phyloP scores from a whole-genome alignment of 2,797 vertebrate genomes.

The Halcyon chelicuti region DNA sequence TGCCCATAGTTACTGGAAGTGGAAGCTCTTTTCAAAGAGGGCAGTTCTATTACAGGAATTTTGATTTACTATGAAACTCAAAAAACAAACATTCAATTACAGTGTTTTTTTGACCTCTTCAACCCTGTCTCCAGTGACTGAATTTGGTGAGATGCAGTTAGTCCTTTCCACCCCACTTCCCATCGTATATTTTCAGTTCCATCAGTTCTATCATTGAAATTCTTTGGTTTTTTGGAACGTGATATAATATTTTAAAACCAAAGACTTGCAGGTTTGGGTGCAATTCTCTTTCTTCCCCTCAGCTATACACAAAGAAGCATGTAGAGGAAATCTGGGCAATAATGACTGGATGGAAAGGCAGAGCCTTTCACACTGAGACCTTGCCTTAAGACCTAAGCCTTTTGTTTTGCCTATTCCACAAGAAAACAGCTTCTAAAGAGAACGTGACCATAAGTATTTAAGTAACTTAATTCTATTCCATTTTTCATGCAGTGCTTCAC shows the following conservation, averaged over 20 bases:
- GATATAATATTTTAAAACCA: background rate
- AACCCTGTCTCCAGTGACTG: background rate
- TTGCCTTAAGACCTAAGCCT: background rate
- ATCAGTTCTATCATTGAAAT: background rate
- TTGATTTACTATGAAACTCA: background rate
- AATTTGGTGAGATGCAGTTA: background rate
- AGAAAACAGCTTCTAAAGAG: background rate
- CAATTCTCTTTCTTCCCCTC: background rate
- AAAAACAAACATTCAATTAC: background rate
- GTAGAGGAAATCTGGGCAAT: background rate
- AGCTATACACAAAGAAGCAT: background rate
- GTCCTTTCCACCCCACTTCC: background rate
- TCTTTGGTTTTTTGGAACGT: background rate
- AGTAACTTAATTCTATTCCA: background rate
- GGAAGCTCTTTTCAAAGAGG: background rate
- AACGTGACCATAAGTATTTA: background rate
- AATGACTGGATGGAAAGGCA: background rate
- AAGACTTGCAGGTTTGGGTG: background rate
- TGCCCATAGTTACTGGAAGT: background rate
- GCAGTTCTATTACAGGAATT: background rate
- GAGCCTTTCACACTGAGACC: background rate
- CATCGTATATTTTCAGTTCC: background rate
- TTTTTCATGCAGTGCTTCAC: background rate
- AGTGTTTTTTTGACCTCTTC: background rate
- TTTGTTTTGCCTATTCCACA: background rate